Base-by-base conservation (phyloP, 2,888 invertebrate genomes). In the Cetonia aurata region DNA sequence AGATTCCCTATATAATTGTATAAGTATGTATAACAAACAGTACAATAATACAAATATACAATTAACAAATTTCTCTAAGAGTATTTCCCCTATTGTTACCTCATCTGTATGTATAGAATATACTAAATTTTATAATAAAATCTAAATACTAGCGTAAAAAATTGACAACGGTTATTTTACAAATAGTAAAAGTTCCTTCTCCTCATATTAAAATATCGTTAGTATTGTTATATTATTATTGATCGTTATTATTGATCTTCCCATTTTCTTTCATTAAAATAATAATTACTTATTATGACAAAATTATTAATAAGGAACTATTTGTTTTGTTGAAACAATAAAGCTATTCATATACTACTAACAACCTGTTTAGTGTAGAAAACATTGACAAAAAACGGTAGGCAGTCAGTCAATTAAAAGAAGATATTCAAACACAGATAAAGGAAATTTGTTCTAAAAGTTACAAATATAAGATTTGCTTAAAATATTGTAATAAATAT, bases 31-130 rank as follows among this genome's bases (percentile, higher is more conserved):
- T 70, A 70, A 70, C 69, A 70, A 70, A 70, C 62, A 52, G 62
- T 65, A 65, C 59, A 68, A 57, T 68, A 56, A 69, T 70, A 70
- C 69, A 70, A 70, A 70, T 70, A 65, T 70, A 70, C 69, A 70
- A 62, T 70, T 62, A 70, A 70, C 48, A 37, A 67, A 68, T 56
- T 55, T 50, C 9, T 65, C 17, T 0, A 17, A 50, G 62, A 65
- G 62, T 65, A 65, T 65, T 65, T 65, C 37, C 12, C 33, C 50
- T 65, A 52, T 48, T 65, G 41, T 65, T 50, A 65, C 41, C 62
- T 65, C 62, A 37, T 50, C 6, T 59, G 8, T 59, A 8, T 41
- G 57, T 59, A 41, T 15, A 50, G 50, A 33, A 50, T 65, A 65
- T 65, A 48, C 37, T 56, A 33, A 55, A 33, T 33, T 37, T 56